Evolutionary conservation across 64 coral and sea anemone genomes (phyloP), one percentile per base, ranked within the genome.

Genomic region (Montipora foliosa): DNA sequence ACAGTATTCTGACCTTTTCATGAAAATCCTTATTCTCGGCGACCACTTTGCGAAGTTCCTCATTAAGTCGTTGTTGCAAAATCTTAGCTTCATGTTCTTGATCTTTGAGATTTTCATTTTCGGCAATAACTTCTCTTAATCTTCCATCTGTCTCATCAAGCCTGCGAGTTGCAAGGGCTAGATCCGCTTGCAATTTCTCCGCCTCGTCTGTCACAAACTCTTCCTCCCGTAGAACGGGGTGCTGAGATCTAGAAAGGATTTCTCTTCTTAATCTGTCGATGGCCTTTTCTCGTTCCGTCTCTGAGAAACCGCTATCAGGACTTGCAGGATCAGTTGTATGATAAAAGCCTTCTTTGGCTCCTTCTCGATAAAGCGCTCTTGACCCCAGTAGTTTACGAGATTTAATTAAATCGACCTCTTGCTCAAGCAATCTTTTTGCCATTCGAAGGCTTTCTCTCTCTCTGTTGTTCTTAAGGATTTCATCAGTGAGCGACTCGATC

Each of bases 231-330:
- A 92, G 45, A 45, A 70, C 49, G 3, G 91, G 44, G 15, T 88
- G 74, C 72, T 59, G 50, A 75, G 62, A 84, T 49, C 49, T 44
- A 13, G 47, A 71, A 50, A 86, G 45, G 47, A 94, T 88, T 64
- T 87, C 88, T 49, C 90, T 76, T 83, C 81, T 64, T 0, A 87
- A 11, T 85, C 61, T 52, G 22, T 93, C 84, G 15, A 95, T 88
- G 9, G 55, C 77, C 82, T 79, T 72, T 47, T 94, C 95, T 90
- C 87, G 67, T 49, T 96, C 92, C 37, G 62, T 87, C 16, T 98
- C 96, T 59, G 87, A 92, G 50, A 95, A 94, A 72, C 93, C 96
- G 68, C 96, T 98, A 74, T 98, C 94, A 10, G 96, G 91, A 14
- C 85, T 98, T 17, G 94, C 87, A 49, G 90, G 90, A 44, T 95